Conservation (phyloP, 2,888 invertebrate species). For the Caenorhabditis virilis region DNA sequence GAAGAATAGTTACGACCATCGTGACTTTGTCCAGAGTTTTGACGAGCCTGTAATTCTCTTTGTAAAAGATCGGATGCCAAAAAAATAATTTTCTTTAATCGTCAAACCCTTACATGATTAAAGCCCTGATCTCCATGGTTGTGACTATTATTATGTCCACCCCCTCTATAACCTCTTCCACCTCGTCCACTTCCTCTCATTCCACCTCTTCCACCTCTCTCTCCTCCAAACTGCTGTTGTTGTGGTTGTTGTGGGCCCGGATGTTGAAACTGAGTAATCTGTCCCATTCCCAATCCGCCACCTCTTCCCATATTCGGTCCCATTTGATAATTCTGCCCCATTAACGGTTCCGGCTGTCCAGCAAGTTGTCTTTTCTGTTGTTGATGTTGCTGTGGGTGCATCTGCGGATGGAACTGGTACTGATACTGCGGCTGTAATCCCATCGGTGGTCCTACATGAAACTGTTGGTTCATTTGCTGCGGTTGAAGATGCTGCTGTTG, state of each 20-base stretch:
- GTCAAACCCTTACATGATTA: not conserved
- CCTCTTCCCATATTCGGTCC: not conserved
- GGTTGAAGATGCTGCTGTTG: no score
- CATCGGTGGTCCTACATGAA: not conserved
- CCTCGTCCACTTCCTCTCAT: not conserved
- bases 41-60: conserved; percentile 17
- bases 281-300: not conserved
- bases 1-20: conserved; percentile 2
- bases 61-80: not conserved
- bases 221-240: conserved; percentile 5
- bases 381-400: not conserved
- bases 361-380: not conserved
- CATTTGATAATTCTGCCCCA: conserved; percentile 8
- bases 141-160: not conserved
- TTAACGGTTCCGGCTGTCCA: conserved; percentile 11
- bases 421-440: not conserved
- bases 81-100: conserved; percentile 1
- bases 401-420: not conserved
- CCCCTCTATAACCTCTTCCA: not conserved
- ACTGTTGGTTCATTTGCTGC: not conserved
- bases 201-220: not conserved
- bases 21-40: conserved; percentile 20
- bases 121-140: not conserved
- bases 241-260: not conserved
- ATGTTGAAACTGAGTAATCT: not conserved